Conservation (phyloP, 1,140 invertebrate species). For the Drosophila insularis region DNA sequence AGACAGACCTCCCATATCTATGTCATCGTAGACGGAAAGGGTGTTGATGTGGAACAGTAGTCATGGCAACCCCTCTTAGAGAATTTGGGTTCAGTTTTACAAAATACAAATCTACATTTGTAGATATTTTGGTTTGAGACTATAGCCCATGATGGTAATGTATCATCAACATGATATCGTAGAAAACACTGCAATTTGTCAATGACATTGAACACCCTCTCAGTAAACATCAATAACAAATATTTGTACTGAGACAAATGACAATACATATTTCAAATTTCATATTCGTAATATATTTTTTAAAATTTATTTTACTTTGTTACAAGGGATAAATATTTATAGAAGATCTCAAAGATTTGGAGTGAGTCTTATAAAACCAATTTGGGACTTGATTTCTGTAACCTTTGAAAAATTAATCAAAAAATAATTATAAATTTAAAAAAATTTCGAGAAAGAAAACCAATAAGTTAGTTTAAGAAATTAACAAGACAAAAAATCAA, state of each 20-base stretch:
- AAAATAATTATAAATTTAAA: too few species aligned
- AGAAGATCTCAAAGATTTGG: too few species aligned
- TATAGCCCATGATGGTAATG: not conserved
- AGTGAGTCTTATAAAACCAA: too few species aligned
- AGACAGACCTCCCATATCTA: slow-evolving; percentile 3
- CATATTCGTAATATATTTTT: not conserved
- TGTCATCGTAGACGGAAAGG: slow-evolving; percentile 10
- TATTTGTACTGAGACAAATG: too few species aligned
- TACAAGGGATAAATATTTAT: not conserved
- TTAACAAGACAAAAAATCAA: too few species aligned
- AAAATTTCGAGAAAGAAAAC: too few species aligned
- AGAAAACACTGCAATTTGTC: not conserved
- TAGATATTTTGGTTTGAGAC: not conserved
- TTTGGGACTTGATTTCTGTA: too few species aligned
- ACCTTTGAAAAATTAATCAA: too few species aligned
- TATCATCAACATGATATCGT: not conserved
- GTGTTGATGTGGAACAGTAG: slow-evolving; percentile 60
- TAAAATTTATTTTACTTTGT: not conserved
- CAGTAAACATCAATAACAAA: too few species aligned
- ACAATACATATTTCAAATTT: not conserved
- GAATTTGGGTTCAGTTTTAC: not conserved
- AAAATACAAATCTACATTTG: not conserved
- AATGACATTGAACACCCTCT: not conserved
- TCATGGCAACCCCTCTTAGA: not conserved
- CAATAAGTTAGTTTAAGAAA: too few species aligned